Evolutionary conservation across 2,888 invertebrate species (phyloP).

Genomic region (Heliconius ethilla): DNA sequence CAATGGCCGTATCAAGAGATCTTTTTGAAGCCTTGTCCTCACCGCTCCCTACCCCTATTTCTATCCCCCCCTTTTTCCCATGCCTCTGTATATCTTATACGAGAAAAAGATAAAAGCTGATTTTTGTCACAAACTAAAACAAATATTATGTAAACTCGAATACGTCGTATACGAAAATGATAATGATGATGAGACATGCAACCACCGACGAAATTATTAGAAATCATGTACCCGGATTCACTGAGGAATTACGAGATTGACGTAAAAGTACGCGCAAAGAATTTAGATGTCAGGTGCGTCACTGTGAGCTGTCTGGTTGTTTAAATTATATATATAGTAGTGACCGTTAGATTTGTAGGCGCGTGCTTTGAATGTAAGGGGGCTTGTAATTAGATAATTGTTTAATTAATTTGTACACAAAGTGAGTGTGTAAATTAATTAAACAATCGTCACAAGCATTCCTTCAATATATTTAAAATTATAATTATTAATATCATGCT

Average conservation of each 20-base stretch:
- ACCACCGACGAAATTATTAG: background rate
- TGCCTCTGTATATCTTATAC: background rate
- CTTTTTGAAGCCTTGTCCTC: no score
- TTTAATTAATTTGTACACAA: background rate
- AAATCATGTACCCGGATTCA: conserved; percentile 38
- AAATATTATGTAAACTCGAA: background rate
- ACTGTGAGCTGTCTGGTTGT: conserved; percentile 29
- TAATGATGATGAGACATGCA: background rate
- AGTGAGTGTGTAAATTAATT: background rate
- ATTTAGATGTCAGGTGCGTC: conserved; percentile 39
- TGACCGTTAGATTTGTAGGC: conserved; percentile 35
- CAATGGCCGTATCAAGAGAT: no score
- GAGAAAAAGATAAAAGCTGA: background rate
- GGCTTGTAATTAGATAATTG: conserved; percentile 13
- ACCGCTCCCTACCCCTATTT: no score
- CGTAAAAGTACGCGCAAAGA: conserved; percentile 42
- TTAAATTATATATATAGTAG: conserved; percentile 33
- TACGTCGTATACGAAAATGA: background rate
- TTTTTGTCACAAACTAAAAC: background rate
- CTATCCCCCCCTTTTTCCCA: no score
- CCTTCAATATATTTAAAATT: background rate
- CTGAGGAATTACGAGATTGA: conserved; percentile 34
- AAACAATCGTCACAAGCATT: background rate
- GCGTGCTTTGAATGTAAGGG: conserved; percentile 29
- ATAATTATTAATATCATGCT: background rate